phyloP scores from a whole-genome alignment of 2,888 invertebrate species.

The Amblyjoppa fuscipennis region DNA sequence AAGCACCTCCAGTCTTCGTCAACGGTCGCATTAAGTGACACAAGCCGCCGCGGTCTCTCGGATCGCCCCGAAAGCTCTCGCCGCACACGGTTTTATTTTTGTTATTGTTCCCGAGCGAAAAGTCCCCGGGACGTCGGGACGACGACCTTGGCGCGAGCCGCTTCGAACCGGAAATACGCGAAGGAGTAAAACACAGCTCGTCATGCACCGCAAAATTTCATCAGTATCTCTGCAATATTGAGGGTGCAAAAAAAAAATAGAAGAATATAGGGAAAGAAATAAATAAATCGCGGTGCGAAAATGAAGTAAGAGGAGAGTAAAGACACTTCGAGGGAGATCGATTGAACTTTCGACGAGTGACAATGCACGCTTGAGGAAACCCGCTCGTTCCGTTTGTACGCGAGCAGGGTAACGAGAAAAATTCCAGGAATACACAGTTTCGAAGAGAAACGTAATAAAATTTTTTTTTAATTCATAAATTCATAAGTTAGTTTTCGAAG shows the following conservation, averaged over 20 bases:
- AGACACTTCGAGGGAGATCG: neutral
- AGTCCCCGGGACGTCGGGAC: neutral
- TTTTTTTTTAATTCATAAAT: no score
- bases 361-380: neutral
- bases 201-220: neutral
- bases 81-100: neutral
- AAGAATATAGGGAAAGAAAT: no score
- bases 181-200: neutral
- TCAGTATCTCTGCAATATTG: neutral
- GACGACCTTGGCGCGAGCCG: neutral
- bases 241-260: neutral
- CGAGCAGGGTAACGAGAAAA: neutral
- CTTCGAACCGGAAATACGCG: neutral
- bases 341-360: neutral
- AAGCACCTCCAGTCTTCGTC: slow-evolving; percentile 80
- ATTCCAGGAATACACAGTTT: neutral
- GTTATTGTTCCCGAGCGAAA: neutral
- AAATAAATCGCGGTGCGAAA: neutral
- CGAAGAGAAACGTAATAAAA: no score
- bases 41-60: slow-evolving; percentile 30
- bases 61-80: neutral
- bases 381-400: neutral
- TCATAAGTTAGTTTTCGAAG: neutral
- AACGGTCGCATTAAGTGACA: slow-evolving; percentile 70
- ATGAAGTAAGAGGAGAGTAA: neutral